A percentile compares a stretch with the other conserved stretches of the same genome.
phyloP scores from a whole-genome alignment of 2,797 vertebrate genomes.

The Salmo trutta region DNA sequence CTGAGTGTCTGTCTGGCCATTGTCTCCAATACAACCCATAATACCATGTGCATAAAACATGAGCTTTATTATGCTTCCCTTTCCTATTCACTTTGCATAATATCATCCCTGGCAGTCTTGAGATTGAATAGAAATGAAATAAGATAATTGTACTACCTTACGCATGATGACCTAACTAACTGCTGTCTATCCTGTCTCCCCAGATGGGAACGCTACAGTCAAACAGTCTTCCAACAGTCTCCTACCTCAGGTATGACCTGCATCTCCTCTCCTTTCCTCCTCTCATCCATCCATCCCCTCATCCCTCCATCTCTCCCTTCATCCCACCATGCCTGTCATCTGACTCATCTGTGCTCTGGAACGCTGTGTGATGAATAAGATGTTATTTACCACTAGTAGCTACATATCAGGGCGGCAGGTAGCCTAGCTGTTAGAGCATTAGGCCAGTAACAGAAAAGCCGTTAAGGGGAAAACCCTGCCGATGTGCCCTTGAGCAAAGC shows the following conservation, averaged over 20 bases:
- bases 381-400: neutral
- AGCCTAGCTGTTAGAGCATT: too few relatives aligned
- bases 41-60: constrained; percentile 56
- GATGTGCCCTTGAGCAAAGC: too few relatives aligned
- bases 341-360: neutral
- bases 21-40: constrained; percentile 2
- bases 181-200: constrained; percentile 20
- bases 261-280: neutral
- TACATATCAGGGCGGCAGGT: too few relatives aligned
- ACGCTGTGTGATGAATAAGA: neutral
- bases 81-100: constrained; percentile 26
- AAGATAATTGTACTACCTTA: neutral
- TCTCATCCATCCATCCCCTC: neutral
- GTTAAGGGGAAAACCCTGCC: too few relatives aligned
- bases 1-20: constrained; percentile 11
- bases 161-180: constrained; percentile 17
- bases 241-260: constrained; percentile 76
- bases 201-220: constrained; percentile 63
- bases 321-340: neutral
- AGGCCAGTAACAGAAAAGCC: too few relatives aligned
- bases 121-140: constrained; percentile 6
- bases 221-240: constrained; percentile 69
- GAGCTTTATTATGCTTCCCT: constrained; percentile 26
- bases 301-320: neutral
- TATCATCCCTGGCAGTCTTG: constrained; percentile 29